Evolutionary conservation across 2,888 invertebrate genomes (phyloP).

Genomic region (Melolontha melolontha): DNA sequence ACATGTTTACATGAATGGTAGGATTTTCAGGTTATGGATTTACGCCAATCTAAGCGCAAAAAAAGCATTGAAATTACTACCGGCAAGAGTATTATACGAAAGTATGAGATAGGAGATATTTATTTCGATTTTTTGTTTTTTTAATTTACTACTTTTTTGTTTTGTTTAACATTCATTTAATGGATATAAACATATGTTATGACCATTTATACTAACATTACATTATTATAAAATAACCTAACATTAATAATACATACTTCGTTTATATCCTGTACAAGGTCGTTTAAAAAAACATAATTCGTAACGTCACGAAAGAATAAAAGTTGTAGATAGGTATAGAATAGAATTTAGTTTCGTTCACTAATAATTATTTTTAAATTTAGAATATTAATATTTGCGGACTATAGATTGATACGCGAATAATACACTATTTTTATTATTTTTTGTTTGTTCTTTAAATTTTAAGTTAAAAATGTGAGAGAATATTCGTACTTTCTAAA

Average conservation of each 20-base stretch:
- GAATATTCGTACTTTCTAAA: too few relatives aligned
- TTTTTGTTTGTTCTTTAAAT: too few relatives aligned
- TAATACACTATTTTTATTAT: too few relatives aligned
- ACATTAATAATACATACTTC: slow-evolving; percentile 8
- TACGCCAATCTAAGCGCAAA: background rate
- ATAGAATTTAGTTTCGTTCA: too few relatives aligned
- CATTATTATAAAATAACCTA: background rate
- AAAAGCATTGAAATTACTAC: slow-evolving; percentile 33
- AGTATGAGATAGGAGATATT: too few relatives aligned
- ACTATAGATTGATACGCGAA: too few relatives aligned
- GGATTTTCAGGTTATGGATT: slow-evolving; percentile 57
- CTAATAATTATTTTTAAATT: too few relatives aligned
- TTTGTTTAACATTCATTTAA: background rate
- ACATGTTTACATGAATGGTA: slow-evolving; percentile 84
- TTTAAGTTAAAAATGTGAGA: too few relatives aligned
- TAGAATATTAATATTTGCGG: too few relatives aligned
- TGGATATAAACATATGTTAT: slow-evolving; percentile 6
- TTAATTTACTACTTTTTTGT: slow-evolving; percentile 4
- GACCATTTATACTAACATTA: slow-evolving; percentile 3
- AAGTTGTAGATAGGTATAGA: background rate
- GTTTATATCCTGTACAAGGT: slow-evolving; percentile 20
- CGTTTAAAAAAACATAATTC: slow-evolving; percentile 11
- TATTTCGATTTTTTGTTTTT: background rate
- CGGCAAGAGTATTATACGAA: background rate
- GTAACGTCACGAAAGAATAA: slow-evolving; percentile 5